Conservation (phyloP, 2,888 invertebrate genomes). For the Ennomos quercinarius region DNA sequence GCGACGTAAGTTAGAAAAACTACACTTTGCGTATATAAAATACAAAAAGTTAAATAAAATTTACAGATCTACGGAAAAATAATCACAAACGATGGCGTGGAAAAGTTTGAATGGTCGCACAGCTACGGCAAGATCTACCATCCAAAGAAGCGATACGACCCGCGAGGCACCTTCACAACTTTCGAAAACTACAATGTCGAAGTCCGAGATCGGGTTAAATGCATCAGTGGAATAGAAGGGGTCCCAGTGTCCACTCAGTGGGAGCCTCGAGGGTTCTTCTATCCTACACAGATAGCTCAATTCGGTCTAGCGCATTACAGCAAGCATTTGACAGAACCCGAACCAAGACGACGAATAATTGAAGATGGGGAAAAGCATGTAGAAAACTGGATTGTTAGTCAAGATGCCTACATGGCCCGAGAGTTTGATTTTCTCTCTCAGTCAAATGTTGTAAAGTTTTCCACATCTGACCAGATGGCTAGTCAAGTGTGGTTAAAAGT, state of each 20-base stretch:
- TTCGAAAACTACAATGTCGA: conserved; percentile 99
- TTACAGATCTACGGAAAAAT: conserved; percentile 93
- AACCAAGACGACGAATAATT: conserved; percentile 88
- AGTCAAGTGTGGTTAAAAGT: conserved; percentile 89
- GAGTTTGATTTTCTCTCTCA: conserved; percentile 85
- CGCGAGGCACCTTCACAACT: conserved; percentile 96
- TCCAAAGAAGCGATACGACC: conserved; percentile 95
- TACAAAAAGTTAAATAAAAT: conserved; percentile 1
- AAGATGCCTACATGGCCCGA: conserved; percentile 87
- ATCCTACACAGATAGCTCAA: conserved; percentile 99
- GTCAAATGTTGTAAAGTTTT: conserved; percentile 89
- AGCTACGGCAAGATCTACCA: conserved; percentile 96
- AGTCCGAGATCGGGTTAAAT: conserved; percentile 97
- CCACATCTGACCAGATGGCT: conserved; percentile 88
- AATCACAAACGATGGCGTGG: conserved; percentile 88
- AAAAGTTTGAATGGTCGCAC: conserved; percentile 97
- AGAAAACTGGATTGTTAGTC: conserved; percentile 91
- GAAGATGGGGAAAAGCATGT: conserved; percentile 91
- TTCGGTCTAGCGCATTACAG: conserved; percentile 99
- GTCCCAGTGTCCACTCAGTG: conserved; percentile 99
- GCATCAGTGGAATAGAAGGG: conserved; percentile 96
- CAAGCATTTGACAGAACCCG: conserved; percentile 95
- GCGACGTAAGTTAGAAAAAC: neutral
- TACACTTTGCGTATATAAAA: too few species aligned
- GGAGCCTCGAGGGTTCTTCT: conserved; percentile 98